Percentiles rank a stretch among this genome's conserved stretches.
Conservation (phyloP, 2,113 vertebrate genomes). For the Puffinus mauretanicus region DNA sequence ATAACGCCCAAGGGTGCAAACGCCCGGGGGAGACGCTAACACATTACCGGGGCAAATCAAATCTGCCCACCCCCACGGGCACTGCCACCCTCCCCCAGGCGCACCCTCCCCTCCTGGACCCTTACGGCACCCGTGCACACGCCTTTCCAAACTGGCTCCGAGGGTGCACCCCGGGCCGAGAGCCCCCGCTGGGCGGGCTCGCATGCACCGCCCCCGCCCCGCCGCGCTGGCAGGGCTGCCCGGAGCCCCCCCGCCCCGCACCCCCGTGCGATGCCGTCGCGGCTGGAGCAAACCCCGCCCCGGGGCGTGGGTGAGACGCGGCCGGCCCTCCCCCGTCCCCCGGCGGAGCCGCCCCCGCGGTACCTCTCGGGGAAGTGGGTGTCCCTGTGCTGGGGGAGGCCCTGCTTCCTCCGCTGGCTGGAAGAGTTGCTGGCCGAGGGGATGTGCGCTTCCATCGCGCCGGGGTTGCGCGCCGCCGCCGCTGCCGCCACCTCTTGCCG, state of each 20-base stretch:
- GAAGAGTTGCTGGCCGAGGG: too few species aligned
- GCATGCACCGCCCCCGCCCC: too few species aligned
- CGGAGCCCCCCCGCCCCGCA: not conserved
- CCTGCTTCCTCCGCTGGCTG: too few species aligned
- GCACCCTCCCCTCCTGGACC: not conserved
- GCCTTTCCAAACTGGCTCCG: not conserved
- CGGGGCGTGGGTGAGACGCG: not conserved
- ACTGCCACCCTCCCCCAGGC: not conserved
- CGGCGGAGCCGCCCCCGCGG: too few species aligned
- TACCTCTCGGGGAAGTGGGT: too few species aligned
- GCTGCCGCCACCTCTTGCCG: too few species aligned
- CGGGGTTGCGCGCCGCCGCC: too few species aligned
- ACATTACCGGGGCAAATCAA: rapidly evolving
- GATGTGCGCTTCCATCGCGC: too few species aligned
- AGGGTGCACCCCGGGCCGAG: not conserved
- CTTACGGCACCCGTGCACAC: rapidly evolving
- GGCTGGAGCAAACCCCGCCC: not conserved
- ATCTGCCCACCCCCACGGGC: not conserved
- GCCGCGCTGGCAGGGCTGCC: not conserved
- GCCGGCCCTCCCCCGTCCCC: too few species aligned
- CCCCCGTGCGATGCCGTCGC: not conserved
- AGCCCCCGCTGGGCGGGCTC: not conserved
- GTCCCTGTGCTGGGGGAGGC: too few species aligned
- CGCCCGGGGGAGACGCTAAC: rapidly evolving
- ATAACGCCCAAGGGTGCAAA: rapidly evolving